Evolutionary conservation across 2,113 vertebrate genomes (phyloP).

Genomic region (Gasterosteus aculeatus): DNA sequence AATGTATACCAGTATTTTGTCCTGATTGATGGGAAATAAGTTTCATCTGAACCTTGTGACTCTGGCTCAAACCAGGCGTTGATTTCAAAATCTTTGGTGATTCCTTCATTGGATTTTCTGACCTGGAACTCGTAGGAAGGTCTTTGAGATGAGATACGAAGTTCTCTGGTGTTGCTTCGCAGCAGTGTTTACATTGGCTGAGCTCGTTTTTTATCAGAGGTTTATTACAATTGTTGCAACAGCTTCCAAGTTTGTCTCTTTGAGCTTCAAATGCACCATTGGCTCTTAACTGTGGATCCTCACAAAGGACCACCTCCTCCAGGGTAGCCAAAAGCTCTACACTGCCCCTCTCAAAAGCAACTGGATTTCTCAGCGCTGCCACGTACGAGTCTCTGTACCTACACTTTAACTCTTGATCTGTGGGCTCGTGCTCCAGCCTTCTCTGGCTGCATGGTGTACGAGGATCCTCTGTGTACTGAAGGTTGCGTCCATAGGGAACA

Average conservation of each 20-base stretch:
- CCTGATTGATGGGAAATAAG: constrained; percentile 44
- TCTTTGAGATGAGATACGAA: constrained; percentile 30
- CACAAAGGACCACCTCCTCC: constrained; percentile 72
- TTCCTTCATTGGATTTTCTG: constrained; percentile 59
- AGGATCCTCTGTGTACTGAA: constrained; percentile 64
- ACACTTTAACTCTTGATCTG: constrained; percentile 68
- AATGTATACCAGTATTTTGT: not conserved
- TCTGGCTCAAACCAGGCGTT: constrained; percentile 48
- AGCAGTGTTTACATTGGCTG: constrained; percentile 32
- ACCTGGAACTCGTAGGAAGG: constrained; percentile 17
- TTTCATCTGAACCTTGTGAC: constrained; percentile 55
- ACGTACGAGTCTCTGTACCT: constrained; percentile 85
- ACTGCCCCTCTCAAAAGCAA: constrained; percentile 76
- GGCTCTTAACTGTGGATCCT: constrained; percentile 41
- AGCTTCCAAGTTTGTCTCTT: constrained; percentile 41
- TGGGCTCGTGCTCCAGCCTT: constrained; percentile 68
- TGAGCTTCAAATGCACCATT: constrained; percentile 33
- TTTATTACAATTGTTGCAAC: constrained; percentile 58
- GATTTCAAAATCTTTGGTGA: constrained; percentile 49
- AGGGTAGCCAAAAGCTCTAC: constrained; percentile 73
- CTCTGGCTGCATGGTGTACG: constrained; percentile 72
- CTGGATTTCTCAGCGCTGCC: constrained; percentile 81
- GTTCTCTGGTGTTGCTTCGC: constrained; percentile 28
- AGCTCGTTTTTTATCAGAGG: constrained; percentile 31
- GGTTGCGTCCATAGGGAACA: constrained; percentile 43